phyloP scores from a whole-genome alignment of 1,140 invertebrate species.

The Drosophila pandora region DNA sequence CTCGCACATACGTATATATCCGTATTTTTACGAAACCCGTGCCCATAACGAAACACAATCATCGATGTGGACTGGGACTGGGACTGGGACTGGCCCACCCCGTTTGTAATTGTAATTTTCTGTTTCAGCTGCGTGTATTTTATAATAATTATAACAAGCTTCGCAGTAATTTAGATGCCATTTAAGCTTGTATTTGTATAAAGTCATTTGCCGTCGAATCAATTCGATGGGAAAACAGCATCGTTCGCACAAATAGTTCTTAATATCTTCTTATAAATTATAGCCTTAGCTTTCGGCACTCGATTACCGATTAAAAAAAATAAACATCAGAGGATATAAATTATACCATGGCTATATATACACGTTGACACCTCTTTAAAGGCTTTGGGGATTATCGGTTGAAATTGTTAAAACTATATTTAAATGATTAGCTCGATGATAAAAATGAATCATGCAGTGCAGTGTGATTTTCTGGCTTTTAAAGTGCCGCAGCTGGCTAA shows the following conservation, averaged over 20 bases:
- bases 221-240: slow-evolving; percentile 19
- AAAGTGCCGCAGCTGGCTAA: slow-evolving; percentile 65
- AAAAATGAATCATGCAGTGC: slow-evolving; percentile 20
- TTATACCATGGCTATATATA: slow-evolving; percentile 31
- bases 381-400: slow-evolving; percentile 4
- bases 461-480: slow-evolving; percentile 66
- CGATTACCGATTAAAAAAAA: slow-evolving; percentile 22
- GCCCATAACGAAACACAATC: slow-evolving; percentile 50
- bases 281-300: slow-evolving; percentile 5
- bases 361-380: slow-evolving; percentile 37
- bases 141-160: slow-evolving; percentile 75
- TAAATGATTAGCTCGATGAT: slow-evolving; percentile 17
- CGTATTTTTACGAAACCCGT: slow-evolving; percentile 8
- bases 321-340: slow-evolving; percentile 36
- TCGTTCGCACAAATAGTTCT: neutral
- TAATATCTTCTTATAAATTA: slow-evolving; percentile 27
- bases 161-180: slow-evolving; percentile 60
- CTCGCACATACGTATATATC: neutral
- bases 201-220: slow-evolving; percentile 27
- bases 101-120: slow-evolving; percentile 68
- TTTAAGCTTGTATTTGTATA: slow-evolving; percentile 21
- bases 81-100: slow-evolving; percentile 50
- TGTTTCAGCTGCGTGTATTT: slow-evolving; percentile 33
- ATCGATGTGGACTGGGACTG: slow-evolving; percentile 29
- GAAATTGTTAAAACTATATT: slow-evolving; percentile 41